Evolutionary conservation across 2,113 vertebrate species (phyloP), one percentile per base, ranked within the genome.

Genomic region (Petrocephalus microphthalmus): DNA sequence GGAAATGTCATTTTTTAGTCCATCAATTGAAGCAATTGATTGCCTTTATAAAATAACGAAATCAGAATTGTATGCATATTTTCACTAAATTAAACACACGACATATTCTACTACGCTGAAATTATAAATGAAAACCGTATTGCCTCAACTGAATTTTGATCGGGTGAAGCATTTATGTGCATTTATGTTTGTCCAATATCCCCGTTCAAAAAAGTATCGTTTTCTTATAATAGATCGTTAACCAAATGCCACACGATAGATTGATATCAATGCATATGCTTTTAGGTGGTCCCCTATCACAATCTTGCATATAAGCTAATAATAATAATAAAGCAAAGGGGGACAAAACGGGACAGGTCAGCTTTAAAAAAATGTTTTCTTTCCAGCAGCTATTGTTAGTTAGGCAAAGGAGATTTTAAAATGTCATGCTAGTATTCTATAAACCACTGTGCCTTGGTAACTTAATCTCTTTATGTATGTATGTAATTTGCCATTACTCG

Each of bases 401-500:
- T 54, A 85, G 52, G 52, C 84, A 15, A 84, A 84, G 83, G 83
- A 52, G 83, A 84, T 22, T 49, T 83, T 45, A 54, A 54, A 82
- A 88, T 82, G 87, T 54, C 87, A 56, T 88, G 71, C 29, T 88
- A 19, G 74, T 88, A 42, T 83, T 88, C 52, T 82, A 57, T 57
- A 83, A 57, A 57, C 52, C 56, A 83, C 74, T 15, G 74, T 90
- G 71, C 42, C 74, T 92, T 87, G 85, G 74, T 91, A 71, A 56
- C 86, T 42, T 87, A 84, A 89, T 89, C 56, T 51, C 78, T 88
- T 91, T 92, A 93, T 89, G 91, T 94, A 88, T 91, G 89, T 90
- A 87, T 89, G 60, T 88, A 92, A 92, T 93, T 93, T 94, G 89
- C 91, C 91, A 90, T 94, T 93, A 89, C 93, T 91, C 85, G 53